These are phyloP conservation scores for Uromys caudimaculatus DNA, from an alignment of 2,797 vertebrate genomes.

Conservation along the genomic window DNA sequence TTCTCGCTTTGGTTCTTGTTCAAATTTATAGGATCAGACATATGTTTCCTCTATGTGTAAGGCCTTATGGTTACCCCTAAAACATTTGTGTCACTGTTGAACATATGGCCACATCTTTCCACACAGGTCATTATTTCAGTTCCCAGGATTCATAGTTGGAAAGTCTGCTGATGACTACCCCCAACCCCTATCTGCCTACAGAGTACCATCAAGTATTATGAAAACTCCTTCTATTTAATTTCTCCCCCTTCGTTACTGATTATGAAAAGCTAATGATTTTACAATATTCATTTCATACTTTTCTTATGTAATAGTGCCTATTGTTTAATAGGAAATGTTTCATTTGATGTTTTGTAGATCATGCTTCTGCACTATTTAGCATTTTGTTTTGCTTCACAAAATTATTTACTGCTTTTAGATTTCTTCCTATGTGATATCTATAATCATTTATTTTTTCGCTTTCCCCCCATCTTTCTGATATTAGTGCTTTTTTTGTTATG, in stretches of 20 bases:
- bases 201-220: not conserved
- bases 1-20: not conserved
- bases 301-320: not conserved
- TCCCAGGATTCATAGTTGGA: not conserved
- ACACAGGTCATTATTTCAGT: not conserved
- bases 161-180: not conserved
- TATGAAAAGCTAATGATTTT: not conserved
- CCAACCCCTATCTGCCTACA: no score
- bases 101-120: no score
- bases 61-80: not conserved
- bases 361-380: not conserved
- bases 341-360: not conserved
- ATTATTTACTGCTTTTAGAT: not conserved
- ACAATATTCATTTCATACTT: not conserved
- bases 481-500: not conserved
- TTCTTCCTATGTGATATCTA: not conserved
- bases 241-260: not conserved
- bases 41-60: not conserved
- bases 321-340: not conserved
- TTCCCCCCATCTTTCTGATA: not conserved
- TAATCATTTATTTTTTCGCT: not conserved
- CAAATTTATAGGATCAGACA: not conserved
- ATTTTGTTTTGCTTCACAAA: not conserved
- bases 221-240: not conserved
- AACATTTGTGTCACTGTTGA: not conserved